Evolutionary conservation across 1,140 invertebrate genomes (phyloP).

Genomic region (Nephotettix cincticeps): DNA sequence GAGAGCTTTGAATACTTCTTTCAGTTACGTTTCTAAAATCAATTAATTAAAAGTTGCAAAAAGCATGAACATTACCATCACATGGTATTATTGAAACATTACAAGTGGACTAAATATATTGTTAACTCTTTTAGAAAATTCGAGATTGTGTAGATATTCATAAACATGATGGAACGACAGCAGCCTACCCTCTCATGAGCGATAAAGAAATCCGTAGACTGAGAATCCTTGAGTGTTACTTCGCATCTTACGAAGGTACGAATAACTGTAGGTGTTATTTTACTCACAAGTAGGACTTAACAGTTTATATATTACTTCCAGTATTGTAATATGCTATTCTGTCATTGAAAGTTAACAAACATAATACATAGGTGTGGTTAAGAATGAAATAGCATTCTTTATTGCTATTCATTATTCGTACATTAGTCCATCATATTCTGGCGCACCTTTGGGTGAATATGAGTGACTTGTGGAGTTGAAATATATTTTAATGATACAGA

Average conservation of each 20-base stretch:
- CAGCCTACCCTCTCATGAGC: constrained; percentile 46
- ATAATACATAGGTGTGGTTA: too few relatives aligned
- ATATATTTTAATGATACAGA: too few relatives aligned
- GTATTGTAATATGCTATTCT: too few relatives aligned
- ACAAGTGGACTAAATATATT: background rate
- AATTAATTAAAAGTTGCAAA: background rate
- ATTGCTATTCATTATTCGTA: too few relatives aligned
- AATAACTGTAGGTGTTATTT: too few relatives aligned
- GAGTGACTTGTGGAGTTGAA: too few relatives aligned
- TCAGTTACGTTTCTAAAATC: background rate
- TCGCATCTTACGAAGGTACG: constrained; percentile 39
- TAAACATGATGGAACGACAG: constrained; percentile 45
- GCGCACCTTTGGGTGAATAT: too few relatives aligned
- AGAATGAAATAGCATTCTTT: too few relatives aligned
- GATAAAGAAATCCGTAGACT: constrained; percentile 42
- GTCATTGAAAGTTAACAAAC: too few relatives aligned
- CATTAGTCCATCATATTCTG: too few relatives aligned
- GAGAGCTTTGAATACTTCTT: background rate
- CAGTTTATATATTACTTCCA: too few relatives aligned
- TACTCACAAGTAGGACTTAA: too few relatives aligned
- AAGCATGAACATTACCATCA: background rate
- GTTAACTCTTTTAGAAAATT: constrained; percentile 43
- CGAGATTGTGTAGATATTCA: constrained; percentile 48
- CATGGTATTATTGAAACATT: constrained; percentile 20
- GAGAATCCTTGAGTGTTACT: constrained; percentile 45